phyloP scores from a whole-genome alignment of 2,888 invertebrate species.

The Leptopilina syphax region DNA sequence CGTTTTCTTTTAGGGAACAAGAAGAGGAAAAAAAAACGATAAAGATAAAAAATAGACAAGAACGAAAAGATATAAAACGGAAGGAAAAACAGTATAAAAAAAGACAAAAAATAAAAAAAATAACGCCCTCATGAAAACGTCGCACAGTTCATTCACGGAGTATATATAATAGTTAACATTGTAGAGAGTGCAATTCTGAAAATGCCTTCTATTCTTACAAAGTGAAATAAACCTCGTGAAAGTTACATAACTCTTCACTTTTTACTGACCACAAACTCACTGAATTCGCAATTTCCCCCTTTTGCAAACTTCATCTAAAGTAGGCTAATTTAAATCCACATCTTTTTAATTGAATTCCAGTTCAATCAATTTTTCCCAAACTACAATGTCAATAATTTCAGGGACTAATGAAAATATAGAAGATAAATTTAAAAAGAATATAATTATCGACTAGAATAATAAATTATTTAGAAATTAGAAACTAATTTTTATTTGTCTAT shows the following conservation, averaged over 20 bases:
- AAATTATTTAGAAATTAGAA: no score
- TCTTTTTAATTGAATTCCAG: constrained; percentile 3
- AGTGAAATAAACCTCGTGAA: neutral
- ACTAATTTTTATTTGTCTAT: no score
- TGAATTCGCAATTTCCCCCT: constrained; percentile 1
- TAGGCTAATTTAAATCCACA: constrained; percentile 19
- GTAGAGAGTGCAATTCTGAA: neutral
- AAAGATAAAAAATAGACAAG: no score
- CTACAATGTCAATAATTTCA: neutral
- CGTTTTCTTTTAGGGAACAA: no score
- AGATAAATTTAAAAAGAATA: no score
- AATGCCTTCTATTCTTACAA: neutral
- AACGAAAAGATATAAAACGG: no score
- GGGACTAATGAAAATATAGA: no score
- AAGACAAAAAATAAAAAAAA: no score
- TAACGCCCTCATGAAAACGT: no score
- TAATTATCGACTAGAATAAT: no score
- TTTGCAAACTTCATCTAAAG: neutral
- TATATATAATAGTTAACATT: neutral
- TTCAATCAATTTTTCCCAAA: neutral
- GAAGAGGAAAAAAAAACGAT: no score
- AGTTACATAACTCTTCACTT: neutral
- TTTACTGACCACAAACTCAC: constrained; percentile 14
- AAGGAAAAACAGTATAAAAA: no score
- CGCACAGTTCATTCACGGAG: neutral